phyloP scores from a whole-genome alignment of 2,888 invertebrate species.

The Stramonita haemastoma region DNA sequence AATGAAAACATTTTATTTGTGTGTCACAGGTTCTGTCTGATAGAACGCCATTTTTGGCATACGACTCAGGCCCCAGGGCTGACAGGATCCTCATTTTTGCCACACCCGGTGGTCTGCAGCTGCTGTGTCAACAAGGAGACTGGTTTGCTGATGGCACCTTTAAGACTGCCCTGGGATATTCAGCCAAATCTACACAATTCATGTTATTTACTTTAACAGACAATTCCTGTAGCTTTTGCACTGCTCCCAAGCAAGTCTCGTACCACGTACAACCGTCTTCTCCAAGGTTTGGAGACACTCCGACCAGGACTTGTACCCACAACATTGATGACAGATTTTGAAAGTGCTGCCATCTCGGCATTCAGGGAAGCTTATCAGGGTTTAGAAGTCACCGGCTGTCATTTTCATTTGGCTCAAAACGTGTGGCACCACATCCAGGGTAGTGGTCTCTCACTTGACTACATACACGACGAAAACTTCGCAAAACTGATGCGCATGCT shows the following conservation, averaged over 20 bases:
- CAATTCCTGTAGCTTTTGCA: not conserved
- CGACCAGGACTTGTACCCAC: conserved; percentile 18
- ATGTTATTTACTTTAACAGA: not conserved
- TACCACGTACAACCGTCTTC: conserved; percentile 21
- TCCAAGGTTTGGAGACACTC: conserved; percentile 22
- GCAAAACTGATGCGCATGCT: conserved; percentile 30
- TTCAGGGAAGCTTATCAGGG: conserved; percentile 9
- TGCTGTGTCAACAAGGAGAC: not conserved
- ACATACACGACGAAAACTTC: conserved; percentile 25
- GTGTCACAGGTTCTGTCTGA: not conserved
- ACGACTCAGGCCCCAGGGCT: not conserved
- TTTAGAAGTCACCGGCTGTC: conserved; percentile 11
- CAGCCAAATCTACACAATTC: not conserved
- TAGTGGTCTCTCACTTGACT: conserved; percentile 26
- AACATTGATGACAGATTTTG: conserved; percentile 28
- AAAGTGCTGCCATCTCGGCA: conserved; percentile 24
- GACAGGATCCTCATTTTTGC: conserved; percentile 7
- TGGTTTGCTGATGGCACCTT: conserved; percentile 13
- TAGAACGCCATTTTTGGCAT: not conserved
- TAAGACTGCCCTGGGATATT: not conserved
- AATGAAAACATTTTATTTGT: too few relatives aligned
- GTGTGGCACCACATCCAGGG: conserved; percentile 20
- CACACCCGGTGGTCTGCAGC: conserved; percentile 3
- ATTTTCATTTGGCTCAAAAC: conserved; percentile 27
- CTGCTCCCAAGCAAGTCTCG: conserved; percentile 34